Evolutionary conservation across 2,888 invertebrate species (phyloP).

Genomic region (Limnephilus rhombicus): DNA sequence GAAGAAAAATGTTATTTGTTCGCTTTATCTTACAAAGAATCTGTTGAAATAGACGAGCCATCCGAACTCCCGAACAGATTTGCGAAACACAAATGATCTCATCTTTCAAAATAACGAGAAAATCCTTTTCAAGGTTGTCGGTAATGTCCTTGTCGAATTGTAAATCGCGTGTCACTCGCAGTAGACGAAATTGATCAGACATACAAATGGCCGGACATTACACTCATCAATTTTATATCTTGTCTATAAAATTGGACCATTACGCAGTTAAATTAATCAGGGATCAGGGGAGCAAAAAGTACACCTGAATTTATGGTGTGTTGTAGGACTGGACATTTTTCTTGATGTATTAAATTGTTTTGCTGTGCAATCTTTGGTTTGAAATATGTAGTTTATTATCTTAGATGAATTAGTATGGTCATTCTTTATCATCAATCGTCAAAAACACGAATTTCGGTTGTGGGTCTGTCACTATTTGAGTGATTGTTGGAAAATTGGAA

Average conservation of each 20-base stretch:
- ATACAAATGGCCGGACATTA: background rate
- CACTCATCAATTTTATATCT: background rate
- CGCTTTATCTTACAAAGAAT: background rate
- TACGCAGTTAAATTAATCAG: background rate
- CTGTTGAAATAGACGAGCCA: background rate
- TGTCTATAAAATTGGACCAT: background rate
- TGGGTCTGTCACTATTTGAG: too few relatives aligned
- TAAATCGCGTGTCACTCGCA: slow-evolving; percentile 14
- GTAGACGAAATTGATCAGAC: background rate
- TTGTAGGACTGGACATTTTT: too few relatives aligned
- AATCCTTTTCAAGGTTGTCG: slow-evolving; percentile 24
- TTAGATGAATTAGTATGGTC: too few relatives aligned
- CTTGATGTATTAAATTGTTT: too few relatives aligned
- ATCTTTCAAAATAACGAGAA: slow-evolving; percentile 50
- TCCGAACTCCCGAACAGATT: slow-evolving; percentile 5
- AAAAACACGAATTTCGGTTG: too few relatives aligned
- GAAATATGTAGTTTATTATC: too few relatives aligned
- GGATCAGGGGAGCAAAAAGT: background rate
- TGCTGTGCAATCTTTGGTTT: too few relatives aligned
- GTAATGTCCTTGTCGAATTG: slow-evolving; percentile 2
- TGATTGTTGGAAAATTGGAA: too few relatives aligned
- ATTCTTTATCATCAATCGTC: too few relatives aligned
- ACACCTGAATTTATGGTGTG: background rate
- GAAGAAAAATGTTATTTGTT: background rate
- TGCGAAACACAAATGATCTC: slow-evolving; percentile 15